These are phyloP conservation scores for Solenopsis invicta DNA, from an alignment of 1,140 invertebrate species.

Conservation along the genomic window DNA sequence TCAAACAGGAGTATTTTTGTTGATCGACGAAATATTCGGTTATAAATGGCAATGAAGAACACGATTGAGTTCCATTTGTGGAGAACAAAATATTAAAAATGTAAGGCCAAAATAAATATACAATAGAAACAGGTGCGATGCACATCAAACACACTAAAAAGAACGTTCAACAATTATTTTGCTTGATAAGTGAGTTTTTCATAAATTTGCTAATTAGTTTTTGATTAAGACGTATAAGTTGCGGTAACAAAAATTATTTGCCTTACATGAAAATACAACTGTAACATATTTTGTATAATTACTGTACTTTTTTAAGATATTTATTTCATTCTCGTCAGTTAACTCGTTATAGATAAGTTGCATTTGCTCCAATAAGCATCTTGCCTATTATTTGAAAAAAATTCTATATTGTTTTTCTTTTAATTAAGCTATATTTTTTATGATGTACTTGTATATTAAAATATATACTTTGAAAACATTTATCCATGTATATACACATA, in stretches of 20 bases:
- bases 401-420: background rate
- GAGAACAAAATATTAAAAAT: background rate
- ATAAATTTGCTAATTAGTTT: background rate
- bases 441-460: background rate
- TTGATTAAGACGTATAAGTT: background rate
- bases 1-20: background rate
- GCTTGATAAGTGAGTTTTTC: background rate
- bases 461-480: background rate
- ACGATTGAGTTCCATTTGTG: background rate
- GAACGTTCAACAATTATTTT: background rate
- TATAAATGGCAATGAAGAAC: background rate
- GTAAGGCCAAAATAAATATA: background rate
- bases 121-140: background rate
- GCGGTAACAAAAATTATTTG: background rate
- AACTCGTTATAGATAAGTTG: background rate
- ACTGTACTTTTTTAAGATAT: background rate
- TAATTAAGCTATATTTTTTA: background rate
- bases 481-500: background rate
- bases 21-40: background rate
- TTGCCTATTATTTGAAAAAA: constrained; percentile 5
- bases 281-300: background rate
- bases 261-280: constrained; percentile 7
- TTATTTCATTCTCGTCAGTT: constrained; percentile 7
- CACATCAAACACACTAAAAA: background rate
- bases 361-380: background rate